Percentiles rank a stretch among this genome's conserved stretches.
phyloP scores from a whole-genome alignment of 2,113 vertebrate species.

The Zosterops lateralis region DNA sequence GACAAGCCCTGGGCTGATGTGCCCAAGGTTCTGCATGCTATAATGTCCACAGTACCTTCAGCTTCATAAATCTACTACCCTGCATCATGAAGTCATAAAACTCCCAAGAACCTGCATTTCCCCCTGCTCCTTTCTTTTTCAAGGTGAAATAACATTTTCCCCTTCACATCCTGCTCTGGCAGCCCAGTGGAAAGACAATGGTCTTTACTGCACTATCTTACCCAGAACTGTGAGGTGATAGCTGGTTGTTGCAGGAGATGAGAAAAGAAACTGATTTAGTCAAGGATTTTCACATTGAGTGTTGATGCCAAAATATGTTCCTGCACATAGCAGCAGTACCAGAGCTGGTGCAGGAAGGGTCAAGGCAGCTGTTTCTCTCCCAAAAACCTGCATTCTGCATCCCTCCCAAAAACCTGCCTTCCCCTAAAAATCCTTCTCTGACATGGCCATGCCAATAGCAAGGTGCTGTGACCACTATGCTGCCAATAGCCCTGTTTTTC shows the following conservation, averaged over 20 bases:
- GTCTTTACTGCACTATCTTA: background rate
- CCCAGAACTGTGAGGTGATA: background rate
- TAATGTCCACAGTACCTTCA: accelerated
- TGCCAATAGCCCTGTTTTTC: background rate
- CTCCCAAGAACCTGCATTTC: background rate
- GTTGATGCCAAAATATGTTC: background rate
- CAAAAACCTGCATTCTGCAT: background rate
- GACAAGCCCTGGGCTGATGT: background rate
- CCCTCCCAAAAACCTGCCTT: background rate
- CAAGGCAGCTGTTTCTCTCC: background rate
- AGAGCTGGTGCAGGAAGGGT: background rate
- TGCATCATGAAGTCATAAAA: background rate
- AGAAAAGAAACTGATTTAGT: background rate
- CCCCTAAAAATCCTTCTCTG: background rate
- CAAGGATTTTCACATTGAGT: background rate
- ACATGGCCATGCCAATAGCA: accelerated
- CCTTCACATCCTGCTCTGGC: accelerated
- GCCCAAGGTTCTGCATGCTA: accelerated
- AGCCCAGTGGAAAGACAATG: background rate
- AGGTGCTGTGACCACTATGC: accelerated
- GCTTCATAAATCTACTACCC: background rate
- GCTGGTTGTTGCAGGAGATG: background rate
- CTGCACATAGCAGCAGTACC: background rate
- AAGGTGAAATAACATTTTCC: background rate
- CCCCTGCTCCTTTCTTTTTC: background rate